Evolutionary conservation across 2,888 invertebrate species (phyloP), one percentile per base, ranked within the genome.

Genomic region (Diadegma fenestrale): DNA sequence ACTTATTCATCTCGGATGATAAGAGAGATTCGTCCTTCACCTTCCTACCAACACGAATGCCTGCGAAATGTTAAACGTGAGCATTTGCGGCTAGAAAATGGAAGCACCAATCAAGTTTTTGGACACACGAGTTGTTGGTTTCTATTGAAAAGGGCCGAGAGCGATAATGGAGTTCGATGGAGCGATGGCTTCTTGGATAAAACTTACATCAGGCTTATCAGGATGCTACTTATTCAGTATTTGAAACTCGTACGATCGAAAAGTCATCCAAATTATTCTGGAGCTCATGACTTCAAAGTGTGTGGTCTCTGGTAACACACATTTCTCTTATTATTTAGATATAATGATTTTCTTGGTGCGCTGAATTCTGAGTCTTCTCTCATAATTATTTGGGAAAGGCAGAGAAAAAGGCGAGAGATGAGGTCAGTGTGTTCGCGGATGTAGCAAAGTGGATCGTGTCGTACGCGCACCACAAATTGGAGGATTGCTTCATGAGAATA

Each of bases 361-460:
- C 78, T 63, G 45, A 71, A 84, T 76, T 63, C 58, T 37, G 48
- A 77, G 37, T 72, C 76, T 63, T 14, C 58, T 66, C 72, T 45
- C 43, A 33, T 76, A 77, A 84, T 84, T 84, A 80, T 84, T 84
- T 71, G 76, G 72, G 64, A 72, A 84, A 84, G 72, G 76, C 45
- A 51, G 19, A 58, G 19, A 58, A 71, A 33, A 10, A 80, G 71
- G n/a, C 64, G 51, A 72, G 72, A 80, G 80, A 84, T 37, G 77
- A 51, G 84, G 84, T 84, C 80, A 84, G 84, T 80, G 71, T 72
- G 80, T 61, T 84, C 61, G 66, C 80, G 80, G 80, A 84, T 80
- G 80, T 66, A 66, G 84, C 80, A 80, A 84, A 84, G 80, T 84
- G 77, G 72, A 82, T 84, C 82, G 80, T 77, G 80, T 80, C 37